Base-by-base conservation (phyloP, 1,140 invertebrate genomes). In the Temnothorax curvispinosus region DNA sequence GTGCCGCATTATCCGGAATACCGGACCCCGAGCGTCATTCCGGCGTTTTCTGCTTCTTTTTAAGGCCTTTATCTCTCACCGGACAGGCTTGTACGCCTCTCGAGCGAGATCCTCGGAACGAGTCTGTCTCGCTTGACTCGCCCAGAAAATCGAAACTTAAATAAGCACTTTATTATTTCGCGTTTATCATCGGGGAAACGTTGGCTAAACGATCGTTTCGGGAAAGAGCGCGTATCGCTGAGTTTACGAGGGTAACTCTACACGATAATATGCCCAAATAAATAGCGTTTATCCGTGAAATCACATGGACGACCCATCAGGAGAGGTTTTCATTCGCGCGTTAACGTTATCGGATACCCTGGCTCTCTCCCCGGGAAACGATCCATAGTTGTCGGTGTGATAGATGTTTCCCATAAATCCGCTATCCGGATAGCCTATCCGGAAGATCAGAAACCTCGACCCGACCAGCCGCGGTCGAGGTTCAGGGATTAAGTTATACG, bases 401-500 rank as follows among this genome's bases (percentile, higher is more conserved):
- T 74, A 38, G 52, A 54, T 27, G 65, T 56, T 62, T 58, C 52
- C 27, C 62, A 80, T 87, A 87, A 88, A 88, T 87, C 35, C 27
- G 32, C 13, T 69, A 69, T 69, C 13, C 62, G 41, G 18, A 32
- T 60, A 60, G 44, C 32, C 67, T 64, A 87, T 69, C 76, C 74
- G 58, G n/a, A 35, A 71, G 74, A 78, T 85, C 80, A 50, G 56
- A 27, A 38, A 54, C 65, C 80, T 74, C 69, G 80, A 62, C 67
- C 69, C 67, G 50, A 41, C 27, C 38, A n/a, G 52, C 35, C 41
- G 0, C 56, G 32, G 87, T 88, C 69, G 52, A 69, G 72, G 81
- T 88, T 64, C 52, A 86, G 58, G 18, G 88, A 89, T 89, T 89
- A 89, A 89, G 88, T 89, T 88, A 85, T 86, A 89, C 74, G 67